Base-by-base conservation (phyloP, 2,113 vertebrate genomes). In the Sisor rabdophorus region DNA sequence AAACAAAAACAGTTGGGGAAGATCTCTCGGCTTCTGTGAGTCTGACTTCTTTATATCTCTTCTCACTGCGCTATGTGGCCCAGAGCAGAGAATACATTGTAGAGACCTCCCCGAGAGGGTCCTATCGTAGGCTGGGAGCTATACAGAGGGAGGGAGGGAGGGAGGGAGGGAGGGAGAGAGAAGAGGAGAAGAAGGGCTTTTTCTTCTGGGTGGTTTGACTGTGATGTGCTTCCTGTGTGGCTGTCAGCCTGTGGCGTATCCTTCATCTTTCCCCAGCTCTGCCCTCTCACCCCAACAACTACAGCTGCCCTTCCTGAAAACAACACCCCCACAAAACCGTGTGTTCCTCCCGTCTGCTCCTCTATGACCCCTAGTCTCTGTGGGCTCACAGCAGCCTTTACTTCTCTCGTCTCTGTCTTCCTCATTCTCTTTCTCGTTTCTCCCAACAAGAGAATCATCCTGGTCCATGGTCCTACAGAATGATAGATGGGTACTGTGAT, bases 221-320 rank as follows among this genome's bases (percentile, higher is more conserved):
- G 85, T 89, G 88, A 90, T 91, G 84, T 88, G 81, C 89, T 90
- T 89, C 86, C 89, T 90, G 89, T 90, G 89, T 89, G 89, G 87
- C 87, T 89, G 87, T 88, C 84, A 76, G 86, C 90, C 89, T 86
- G 85, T 88, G 88, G 88, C 89, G 83, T 77, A 84, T 85, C 82
- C 88, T 90, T 86, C 85, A 87, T 88, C 86, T 85, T 85, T 87
- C 88, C 85, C 85, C 84, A 76, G 75, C 84, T 84, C 82, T 87
- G 86, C 84, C 88, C 87, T 87, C 80, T 82, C 84, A 78, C 84
- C 80, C 84, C 82, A 40, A 78, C 61, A 80, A 83, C 83, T 83
- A 79, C 76, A 75, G 50, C 80, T 65, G 47, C 76, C 79, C 79
- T 77, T 80, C 80, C 84, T 71, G 67, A 77, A 76, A 73, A 77